These are phyloP conservation scores for Henricia sp. DNA, from an alignment of 53 echinoderm and acorn worm species.

Conservation along the genomic window DNA sequence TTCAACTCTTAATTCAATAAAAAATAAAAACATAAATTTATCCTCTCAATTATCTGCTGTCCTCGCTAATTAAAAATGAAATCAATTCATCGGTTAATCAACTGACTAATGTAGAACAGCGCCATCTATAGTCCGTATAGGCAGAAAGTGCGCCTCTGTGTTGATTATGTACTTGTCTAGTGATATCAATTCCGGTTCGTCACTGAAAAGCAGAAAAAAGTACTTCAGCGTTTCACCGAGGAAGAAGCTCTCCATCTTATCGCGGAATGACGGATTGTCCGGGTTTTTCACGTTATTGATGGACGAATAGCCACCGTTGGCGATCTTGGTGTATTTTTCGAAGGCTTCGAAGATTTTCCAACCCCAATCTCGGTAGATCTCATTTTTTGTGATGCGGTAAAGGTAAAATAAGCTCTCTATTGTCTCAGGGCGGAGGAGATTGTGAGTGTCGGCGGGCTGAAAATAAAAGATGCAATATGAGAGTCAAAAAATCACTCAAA, in stretches of 20 bases:
- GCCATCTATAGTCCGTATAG: constrained; percentile 78
- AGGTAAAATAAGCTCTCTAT: constrained; percentile 96
- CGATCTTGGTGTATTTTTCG: constrained; percentile 90
- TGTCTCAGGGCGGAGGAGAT: constrained; percentile 90
- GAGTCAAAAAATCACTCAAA: too few species aligned
- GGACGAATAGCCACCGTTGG: constrained; percentile 86
- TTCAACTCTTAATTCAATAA: too few species aligned
- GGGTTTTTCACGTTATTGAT: constrained; percentile 87
- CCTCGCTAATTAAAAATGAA: background rate
- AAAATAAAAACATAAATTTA: background rate
- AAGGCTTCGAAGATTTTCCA: constrained; percentile 99
- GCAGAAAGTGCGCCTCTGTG: constrained; percentile 92
- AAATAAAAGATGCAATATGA: too few species aligned
- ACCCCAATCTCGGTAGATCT: constrained; percentile 91
- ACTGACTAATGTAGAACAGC: constrained; percentile 63
- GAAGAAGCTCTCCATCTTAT: constrained; percentile 99
- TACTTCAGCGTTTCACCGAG: constrained; percentile 96
- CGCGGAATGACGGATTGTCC: constrained; percentile 68
- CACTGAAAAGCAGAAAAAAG: constrained; percentile 88
- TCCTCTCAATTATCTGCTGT: background rate
- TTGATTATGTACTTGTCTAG: constrained; percentile 91
- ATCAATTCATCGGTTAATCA: background rate
- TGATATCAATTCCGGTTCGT: constrained; percentile 80
- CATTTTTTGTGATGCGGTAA: constrained; percentile 90
- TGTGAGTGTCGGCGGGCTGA: constrained; percentile 93